Evolutionary conservation across 1,140 invertebrate species (phyloP).

Genomic region (Heliconius hewitsoni): DNA sequence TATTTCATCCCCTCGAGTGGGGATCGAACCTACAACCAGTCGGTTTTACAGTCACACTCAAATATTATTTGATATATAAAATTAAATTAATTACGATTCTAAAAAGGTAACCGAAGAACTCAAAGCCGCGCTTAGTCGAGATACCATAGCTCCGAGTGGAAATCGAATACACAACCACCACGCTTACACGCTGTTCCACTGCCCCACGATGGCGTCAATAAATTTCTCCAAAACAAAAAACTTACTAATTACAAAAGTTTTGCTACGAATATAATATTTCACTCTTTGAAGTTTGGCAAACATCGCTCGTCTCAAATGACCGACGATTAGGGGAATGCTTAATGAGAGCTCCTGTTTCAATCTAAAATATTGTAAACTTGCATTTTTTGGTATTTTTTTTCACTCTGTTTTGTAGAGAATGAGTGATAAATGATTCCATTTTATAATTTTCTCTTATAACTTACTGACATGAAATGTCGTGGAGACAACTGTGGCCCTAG

Average conservation of each 20-base stretch:
- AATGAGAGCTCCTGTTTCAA: not conserved
- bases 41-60: no score
- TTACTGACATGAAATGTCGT: no score
- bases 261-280: constrained; percentile 1
- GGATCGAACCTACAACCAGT: no score
- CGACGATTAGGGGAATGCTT: not conserved
- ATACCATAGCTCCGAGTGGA: not conserved
- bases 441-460: no score
- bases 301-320: constrained; percentile 6
- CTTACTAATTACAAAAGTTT: constrained; percentile 8
- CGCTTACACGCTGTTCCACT: not conserved
- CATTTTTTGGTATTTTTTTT: not conserved
- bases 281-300: constrained; percentile 6
- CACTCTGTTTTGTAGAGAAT: no score
- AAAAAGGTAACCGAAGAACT: no score
- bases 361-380: not conserved
- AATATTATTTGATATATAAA: not conserved
- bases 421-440: no score
- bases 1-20: no score
- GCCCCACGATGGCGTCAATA: not conserved
- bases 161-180: not conserved
- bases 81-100: no score
- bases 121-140: no score
- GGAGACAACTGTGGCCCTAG: no score
- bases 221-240: not conserved